A percentile compares a stretch with the other conserved stretches of the same genome.
Conservation (phyloP, 2,113 vertebrate genomes). For the Oplegnathus fasciatus region DNA sequence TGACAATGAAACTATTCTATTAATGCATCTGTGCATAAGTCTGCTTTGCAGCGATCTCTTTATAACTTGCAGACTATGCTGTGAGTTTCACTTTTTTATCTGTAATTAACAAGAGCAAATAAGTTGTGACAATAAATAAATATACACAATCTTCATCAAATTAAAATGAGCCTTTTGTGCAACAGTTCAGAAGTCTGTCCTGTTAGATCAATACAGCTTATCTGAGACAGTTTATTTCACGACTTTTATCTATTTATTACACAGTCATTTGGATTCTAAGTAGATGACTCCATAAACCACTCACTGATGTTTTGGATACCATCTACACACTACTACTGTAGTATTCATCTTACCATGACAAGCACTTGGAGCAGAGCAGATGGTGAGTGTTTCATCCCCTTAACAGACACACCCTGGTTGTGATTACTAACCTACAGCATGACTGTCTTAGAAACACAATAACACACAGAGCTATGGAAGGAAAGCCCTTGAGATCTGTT, state of each 20-base stretch:
- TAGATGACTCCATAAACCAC: constrained; percentile 57
- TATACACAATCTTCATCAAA: background rate
- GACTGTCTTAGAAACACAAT: constrained; percentile 29
- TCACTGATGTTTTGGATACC: constrained; percentile 68
- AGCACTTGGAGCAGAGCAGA: constrained; percentile 54
- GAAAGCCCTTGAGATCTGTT: constrained; percentile 32
- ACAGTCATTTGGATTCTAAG: constrained; percentile 38
- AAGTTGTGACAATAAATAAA: background rate
- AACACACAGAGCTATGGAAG: constrained; percentile 17
- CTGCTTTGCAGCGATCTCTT: constrained; percentile 6
- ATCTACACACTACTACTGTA: constrained; percentile 44
- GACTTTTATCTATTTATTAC: constrained; percentile 50
- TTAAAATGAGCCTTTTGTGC: background rate
- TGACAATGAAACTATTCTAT: constrained; percentile 73
- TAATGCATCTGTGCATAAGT: constrained; percentile 34
- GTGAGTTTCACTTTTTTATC: constrained; percentile 23
- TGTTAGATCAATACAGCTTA: constrained; percentile 28
- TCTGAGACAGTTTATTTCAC: constrained; percentile 38
- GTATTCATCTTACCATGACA: constrained; percentile 67
- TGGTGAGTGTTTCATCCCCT: constrained; percentile 63
- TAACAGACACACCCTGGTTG: constrained; percentile 61
- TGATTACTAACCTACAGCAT: constrained; percentile 45
- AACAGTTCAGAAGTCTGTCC: constrained; percentile 4
- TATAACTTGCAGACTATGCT: background rate
- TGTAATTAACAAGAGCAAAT: background rate